Evolutionary conservation across 92 coral and sea anemone genomes (phyloP).

Genomic region (Porites cylindrica): DNA sequence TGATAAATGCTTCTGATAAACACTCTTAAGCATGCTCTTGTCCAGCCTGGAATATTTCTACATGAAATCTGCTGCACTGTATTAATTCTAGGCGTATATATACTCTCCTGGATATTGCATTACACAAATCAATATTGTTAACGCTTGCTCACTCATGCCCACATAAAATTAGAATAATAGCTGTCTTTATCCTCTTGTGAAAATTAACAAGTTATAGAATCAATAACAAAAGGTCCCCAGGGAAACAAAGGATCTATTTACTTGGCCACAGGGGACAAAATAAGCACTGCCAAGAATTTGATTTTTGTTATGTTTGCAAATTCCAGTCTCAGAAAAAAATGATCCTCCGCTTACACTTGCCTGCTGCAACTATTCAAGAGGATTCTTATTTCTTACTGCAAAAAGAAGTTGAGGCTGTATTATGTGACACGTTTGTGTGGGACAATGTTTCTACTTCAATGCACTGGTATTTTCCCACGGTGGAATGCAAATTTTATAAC

Average conservation of each 20-base stretch:
- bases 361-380: neutral
- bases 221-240: conserved; percentile 25
- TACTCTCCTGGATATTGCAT: conserved; percentile 16
- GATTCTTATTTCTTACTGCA: neutral
- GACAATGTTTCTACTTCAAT: conserved; percentile 14
- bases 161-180: conserved; percentile 1
- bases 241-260: conserved; percentile 26
- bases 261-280: conserved; percentile 3
- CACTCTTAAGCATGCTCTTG: neutral
- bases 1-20: neutral
- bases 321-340: neutral
- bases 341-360: neutral
- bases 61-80: neutral
- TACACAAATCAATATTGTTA: conserved; percentile 1
- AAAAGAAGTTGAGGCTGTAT: neutral
- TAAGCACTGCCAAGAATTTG: neutral
- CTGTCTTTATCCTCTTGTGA: neutral
- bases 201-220: conserved; percentile 17
- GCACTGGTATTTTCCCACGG: conserved; percentile 63
- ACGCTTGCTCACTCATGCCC: conserved; percentile 33
- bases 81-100: neutral
- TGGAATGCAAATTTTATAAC: conserved; percentile 35
- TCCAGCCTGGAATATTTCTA: neutral
- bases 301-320: neutral
- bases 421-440: neutral